Percentiles rank a stretch among this genome's conserved stretches.
Evolutionary conservation across 2,888 invertebrate genomes (phyloP).

Genomic region (Sarcophaga rosellei): DNA sequence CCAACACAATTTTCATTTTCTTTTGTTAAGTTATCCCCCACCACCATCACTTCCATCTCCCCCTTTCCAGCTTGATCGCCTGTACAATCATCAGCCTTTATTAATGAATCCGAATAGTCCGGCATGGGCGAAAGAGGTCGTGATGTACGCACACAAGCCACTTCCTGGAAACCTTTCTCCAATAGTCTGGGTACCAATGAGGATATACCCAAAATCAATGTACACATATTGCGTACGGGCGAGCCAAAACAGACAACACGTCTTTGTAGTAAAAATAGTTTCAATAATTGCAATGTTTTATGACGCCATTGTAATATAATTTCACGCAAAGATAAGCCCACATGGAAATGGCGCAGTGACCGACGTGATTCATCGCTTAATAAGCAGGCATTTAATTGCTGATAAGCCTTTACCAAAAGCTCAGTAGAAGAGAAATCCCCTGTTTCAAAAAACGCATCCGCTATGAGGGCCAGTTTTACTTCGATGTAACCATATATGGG

Average conservation of each 20-base stretch:
- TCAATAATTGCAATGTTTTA: constrained; percentile 95
- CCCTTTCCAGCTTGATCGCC: constrained; percentile 21
- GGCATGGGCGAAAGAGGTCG: constrained; percentile 89
- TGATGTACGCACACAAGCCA: constrained; percentile 90
- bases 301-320: constrained; percentile 88
- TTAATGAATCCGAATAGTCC: constrained; percentile 82
- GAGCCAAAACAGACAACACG: constrained; percentile 95
- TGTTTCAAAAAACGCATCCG: constrained; percentile 98
- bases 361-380: constrained; percentile 84
- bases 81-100: constrained; percentile 69
- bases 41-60: constrained; percentile 1
- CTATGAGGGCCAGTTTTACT: constrained; percentile 97
- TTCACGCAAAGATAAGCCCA: constrained; percentile 80
- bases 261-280: constrained; percentile 93
- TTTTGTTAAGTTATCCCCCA: not conserved
- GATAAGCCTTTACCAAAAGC: constrained; percentile 94
- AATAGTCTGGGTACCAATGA: constrained; percentile 95
- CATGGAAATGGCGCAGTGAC: constrained; percentile 80
- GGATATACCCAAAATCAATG: constrained; percentile 91
- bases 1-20: constrained; percentile 30
- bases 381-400: constrained; percentile 92
- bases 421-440: constrained; percentile 95
- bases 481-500: constrained; percentile 97
- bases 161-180: constrained; percentile 90
- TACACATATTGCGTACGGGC: constrained; percentile 94